phyloP scores from a whole-genome alignment of 2,888 invertebrate species.

The Clivina fossor region DNA sequence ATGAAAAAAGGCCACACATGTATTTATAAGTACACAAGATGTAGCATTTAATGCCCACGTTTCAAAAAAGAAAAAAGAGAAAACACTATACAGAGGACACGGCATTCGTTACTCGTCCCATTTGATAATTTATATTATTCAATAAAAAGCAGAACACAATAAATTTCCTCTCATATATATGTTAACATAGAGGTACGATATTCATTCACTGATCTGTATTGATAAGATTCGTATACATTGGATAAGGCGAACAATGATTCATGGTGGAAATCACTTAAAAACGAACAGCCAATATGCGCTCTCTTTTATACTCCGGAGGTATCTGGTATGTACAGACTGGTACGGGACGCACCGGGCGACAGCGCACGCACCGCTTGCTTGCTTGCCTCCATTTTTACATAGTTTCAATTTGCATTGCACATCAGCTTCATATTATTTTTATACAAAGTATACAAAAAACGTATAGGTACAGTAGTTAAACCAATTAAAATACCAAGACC shows the following conservation, averaged over 20 bases:
- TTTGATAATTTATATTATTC: slow-evolving; percentile 49
- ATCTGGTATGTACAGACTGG: slow-evolving; percentile 39
- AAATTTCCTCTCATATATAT: slow-evolving; percentile 54
- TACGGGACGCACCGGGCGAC: slow-evolving; percentile 24
- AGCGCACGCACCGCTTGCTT: neutral
- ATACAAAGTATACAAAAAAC: no score
- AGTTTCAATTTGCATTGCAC: no score
- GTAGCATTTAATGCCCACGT: slow-evolving; percentile 58
- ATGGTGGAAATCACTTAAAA: slow-evolving; percentile 56
- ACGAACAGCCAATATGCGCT: slow-evolving; percentile 57
- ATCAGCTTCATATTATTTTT: no score
- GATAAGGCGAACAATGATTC: slow-evolving; percentile 64
- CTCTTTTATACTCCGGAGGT: slow-evolving; percentile 52
- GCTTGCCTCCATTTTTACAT: no score
- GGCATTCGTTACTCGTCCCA: slow-evolving; percentile 56
- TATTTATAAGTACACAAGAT: slow-evolving; percentile 56
- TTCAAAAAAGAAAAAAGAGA: slow-evolving; percentile 48
- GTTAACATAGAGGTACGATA: slow-evolving; percentile 55
- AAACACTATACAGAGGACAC: slow-evolving; percentile 57
- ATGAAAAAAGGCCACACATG: slow-evolving; percentile 18
- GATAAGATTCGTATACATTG: slow-evolving; percentile 67
- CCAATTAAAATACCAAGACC: no score
- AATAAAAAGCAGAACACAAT: slow-evolving; percentile 57
- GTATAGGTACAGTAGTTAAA: no score
- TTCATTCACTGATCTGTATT: slow-evolving; percentile 47